These are phyloP conservation scores for Sialis fuliginosa DNA, from an alignment of 2,888 invertebrate genomes.

Conservation along the genomic window DNA sequence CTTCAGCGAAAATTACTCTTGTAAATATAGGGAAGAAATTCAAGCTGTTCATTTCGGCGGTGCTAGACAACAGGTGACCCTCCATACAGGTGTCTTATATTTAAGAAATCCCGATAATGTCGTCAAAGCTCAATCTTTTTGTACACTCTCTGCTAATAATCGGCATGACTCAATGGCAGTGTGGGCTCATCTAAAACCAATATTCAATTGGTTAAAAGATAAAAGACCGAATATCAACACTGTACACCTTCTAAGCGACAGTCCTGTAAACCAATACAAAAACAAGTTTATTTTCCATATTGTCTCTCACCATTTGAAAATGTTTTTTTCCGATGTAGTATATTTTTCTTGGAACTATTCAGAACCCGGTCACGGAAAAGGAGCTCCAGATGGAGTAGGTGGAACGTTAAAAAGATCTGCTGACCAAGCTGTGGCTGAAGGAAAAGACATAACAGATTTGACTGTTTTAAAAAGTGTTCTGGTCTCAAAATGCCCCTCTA, in stretches of 20 bases:
- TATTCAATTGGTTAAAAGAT: constrained; percentile 1
- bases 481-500: constrained; percentile 11
- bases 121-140: constrained; percentile 1
- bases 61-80: constrained; percentile 9
- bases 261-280: constrained; percentile 6
- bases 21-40: constrained; percentile 9
- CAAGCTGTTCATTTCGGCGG: constrained; percentile 13
- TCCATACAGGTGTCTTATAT: constrained; percentile 6
- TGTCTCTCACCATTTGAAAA: not conserved
- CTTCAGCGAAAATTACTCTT: constrained; percentile 3
- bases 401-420: constrained; percentile 18
- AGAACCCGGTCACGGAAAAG: constrained; percentile 20
- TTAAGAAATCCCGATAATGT: not conserved
- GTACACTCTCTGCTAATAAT: constrained; percentile 9
- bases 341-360: constrained; percentile 17
- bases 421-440: constrained; percentile 12
- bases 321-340: constrained; percentile 8
- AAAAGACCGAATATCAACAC: not conserved
- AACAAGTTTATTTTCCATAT: constrained; percentile 6
- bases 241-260: not conserved
- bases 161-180: constrained; percentile 10
- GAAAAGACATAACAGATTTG: constrained; percentile 12
- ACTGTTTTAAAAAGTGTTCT: constrained; percentile 11
- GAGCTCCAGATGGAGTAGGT: constrained; percentile 19
- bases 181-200: constrained; percentile 9